These are phyloP conservation scores for Centropus bengalensis DNA, from an alignment of 2,113 vertebrate species.

Conservation along the genomic window DNA sequence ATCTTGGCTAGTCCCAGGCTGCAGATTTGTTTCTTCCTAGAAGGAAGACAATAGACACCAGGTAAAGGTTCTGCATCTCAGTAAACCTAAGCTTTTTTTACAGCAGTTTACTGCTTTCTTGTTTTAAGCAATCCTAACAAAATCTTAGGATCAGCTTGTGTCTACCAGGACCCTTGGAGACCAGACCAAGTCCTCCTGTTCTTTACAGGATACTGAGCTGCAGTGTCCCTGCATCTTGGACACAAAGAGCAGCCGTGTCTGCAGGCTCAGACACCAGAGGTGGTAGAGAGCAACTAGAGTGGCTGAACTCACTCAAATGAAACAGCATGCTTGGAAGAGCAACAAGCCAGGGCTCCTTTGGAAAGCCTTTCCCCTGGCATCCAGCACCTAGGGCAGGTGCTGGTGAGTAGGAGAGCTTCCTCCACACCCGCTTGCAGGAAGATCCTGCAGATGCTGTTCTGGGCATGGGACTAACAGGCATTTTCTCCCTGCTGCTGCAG, in stretches of 20 bases:
- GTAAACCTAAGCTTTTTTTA: neutral
- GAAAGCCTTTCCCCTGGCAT: neutral
- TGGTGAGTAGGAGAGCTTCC: neutral
- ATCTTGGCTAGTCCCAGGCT: slow-evolving; percentile 5
- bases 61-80: neutral
- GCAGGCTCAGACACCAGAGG: neutral
- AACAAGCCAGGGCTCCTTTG: neutral
- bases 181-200: neutral
- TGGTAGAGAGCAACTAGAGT: neutral
- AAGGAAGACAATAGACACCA: rapidly evolving
- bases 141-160: neutral
- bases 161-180: neutral
- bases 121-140: neutral
- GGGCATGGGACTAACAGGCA: neutral
- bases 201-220: neutral
- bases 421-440: neutral
- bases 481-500: neutral
- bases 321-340: neutral
- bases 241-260: neutral
- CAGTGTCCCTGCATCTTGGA: neutral
- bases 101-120: neutral
- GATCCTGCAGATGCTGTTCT: neutral
- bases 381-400: neutral
- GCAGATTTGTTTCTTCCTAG: slow-evolving; percentile 4
- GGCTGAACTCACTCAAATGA: neutral